Evolutionary conservation across 2,113 vertebrate species (phyloP).

Genomic region (Oostethus manadensis): DNA sequence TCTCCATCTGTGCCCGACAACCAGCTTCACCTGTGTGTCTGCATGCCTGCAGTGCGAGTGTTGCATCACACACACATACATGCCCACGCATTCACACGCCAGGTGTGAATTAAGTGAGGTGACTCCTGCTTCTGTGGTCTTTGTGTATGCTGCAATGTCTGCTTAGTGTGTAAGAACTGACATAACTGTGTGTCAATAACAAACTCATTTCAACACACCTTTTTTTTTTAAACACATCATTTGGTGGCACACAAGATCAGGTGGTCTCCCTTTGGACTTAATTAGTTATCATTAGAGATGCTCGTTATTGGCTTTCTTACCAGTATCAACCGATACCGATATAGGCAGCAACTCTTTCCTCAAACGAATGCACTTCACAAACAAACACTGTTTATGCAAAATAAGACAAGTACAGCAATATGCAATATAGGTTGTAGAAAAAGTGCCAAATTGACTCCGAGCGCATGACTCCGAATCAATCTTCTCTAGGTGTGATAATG

Average conservation of each 20-base stretch:
- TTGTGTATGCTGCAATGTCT: slow-evolving; percentile 40
- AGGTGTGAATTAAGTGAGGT: slow-evolving; percentile 18
- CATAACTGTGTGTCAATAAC: slow-evolving; percentile 49
- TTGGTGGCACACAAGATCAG: slow-evolving; percentile 42
- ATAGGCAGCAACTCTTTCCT: too few relatives aligned
- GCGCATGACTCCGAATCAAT: too few relatives aligned
- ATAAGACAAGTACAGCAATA: too few relatives aligned
- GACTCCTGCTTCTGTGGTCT: slow-evolving; percentile 44
- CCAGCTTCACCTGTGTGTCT: slow-evolving; percentile 29
- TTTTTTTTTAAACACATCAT: slow-evolving; percentile 26
- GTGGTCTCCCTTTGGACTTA: slow-evolving; percentile 23
- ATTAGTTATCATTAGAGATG: too few relatives aligned
- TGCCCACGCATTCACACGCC: slow-evolving; percentile 26
- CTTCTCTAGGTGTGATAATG: too few relatives aligned
- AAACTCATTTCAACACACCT: slow-evolving; percentile 40
- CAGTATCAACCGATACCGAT: too few relatives aligned
- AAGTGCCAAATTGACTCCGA: too few relatives aligned
- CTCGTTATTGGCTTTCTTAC: too few relatives aligned
- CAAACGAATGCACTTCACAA: too few relatives aligned
- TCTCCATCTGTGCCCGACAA: slow-evolving; percentile 46
- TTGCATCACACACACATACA: slow-evolving; percentile 14
- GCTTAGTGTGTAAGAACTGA: slow-evolving; percentile 62
- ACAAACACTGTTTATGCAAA: too few relatives aligned
- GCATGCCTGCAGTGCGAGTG: slow-evolving; percentile 29
- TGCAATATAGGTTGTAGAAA: too few relatives aligned